Base-by-base conservation (phyloP, 1,140 invertebrate species). In the Planococcus citri region DNA sequence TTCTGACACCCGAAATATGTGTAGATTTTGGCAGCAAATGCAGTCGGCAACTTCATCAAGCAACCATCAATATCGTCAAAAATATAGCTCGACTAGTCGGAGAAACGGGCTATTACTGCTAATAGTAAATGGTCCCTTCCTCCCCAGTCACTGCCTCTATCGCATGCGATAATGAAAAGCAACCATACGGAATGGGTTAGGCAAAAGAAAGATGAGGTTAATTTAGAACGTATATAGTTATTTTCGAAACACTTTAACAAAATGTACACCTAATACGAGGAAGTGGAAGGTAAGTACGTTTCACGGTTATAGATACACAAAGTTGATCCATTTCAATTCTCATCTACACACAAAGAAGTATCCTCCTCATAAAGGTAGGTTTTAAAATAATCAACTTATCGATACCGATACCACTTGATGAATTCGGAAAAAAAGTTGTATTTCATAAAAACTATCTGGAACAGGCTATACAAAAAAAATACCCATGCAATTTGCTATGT, bases 1-100 rank as follows among this genome's bases (percentile, higher is more conserved):
- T 51, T 51, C 41, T 51, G 41, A 17, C 41, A 51, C 41, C n/a
- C 41, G 41, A 20, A 51, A 51, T 51, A 51, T 51, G n/a, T n/a
- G 29, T 33, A 22, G 51, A 58, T 58, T 64, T 64, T 64, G 60
- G 41, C 60, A 64, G 60, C 3, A 4, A 64, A 25, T 22, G 1
- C 22, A 64, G 60, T 27, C 60, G 60, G 25, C 2, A 64, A 64
- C 22, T 25, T 64, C 60, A 64, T 64, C 60, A 27, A 22, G 51
- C 51, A 58, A 27, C 60, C 60, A 64, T 64, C 60, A 64, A 64
- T 64, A 64, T 27, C 60, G 60, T 64, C 60, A 64, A 64, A 64
- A 64, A 27, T 64, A 64, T 25, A 64, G 10, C 22, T 64, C 60
- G 20, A 4, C 20, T 22, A 25, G 21, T 64, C 17, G 20, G 24